Percentiles rank a stretch among this genome's conserved stretches.
These are phyloP conservation scores for Heptranchias perlo DNA, from an alignment of 2,113 vertebrate genomes.

Conservation along the genomic window DNA sequence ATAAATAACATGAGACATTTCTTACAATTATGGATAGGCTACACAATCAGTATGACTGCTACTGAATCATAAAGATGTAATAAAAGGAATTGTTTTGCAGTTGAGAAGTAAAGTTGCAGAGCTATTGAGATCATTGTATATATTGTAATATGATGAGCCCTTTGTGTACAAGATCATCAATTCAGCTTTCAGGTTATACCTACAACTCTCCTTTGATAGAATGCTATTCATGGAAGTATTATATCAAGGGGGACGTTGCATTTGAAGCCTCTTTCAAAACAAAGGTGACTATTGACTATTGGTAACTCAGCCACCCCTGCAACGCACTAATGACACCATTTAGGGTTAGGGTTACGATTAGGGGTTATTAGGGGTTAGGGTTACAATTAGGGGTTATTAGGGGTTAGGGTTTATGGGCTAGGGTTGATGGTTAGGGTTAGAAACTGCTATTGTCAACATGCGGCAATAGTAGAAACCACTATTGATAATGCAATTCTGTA, in stretches of 20 bases:
- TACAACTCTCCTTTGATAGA: background rate
- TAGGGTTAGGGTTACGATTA: background rate
- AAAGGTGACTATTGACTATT: background rate
- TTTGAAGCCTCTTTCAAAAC: background rate
- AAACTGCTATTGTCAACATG: background rate
- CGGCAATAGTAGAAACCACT: background rate
- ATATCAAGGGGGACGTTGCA: background rate
- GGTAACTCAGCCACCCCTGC: background rate
- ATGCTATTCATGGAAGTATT: background rate
- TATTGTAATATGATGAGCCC: background rate
- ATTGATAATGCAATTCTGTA: background rate
- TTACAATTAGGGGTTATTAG: background rate
- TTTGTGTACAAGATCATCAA: background rate
- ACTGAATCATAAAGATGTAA: background rate
- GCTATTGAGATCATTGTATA: background rate
- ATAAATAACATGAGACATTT: background rate
- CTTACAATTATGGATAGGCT: background rate
- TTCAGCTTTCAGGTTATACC: background rate
- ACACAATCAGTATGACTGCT: background rate
- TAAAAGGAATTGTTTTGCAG: background rate
- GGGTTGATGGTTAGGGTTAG: background rate
- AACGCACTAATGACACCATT: background rate
- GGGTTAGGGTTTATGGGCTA: too few relatives aligned
- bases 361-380: background rate
- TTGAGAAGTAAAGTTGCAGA: background rate